Evolutionary conservation across 2,888 invertebrate species (phyloP).

Genomic region (Nemapogon koenigi): DNA sequence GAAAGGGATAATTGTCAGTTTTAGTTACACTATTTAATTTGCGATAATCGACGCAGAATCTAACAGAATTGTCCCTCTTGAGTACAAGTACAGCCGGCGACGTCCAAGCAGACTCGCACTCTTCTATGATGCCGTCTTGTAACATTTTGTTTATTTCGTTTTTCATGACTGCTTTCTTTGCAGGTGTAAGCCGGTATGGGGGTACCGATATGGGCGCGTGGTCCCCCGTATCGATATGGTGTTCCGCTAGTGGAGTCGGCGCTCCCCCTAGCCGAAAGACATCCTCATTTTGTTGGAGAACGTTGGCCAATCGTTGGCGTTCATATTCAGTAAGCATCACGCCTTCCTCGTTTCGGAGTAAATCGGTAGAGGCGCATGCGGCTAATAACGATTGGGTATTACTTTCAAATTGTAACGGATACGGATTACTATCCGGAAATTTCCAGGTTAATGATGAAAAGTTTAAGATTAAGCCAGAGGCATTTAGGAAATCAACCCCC

Average conservation of each 20-base stretch:
- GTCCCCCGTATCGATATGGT: conserved; percentile 21
- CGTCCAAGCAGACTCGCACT: conserved; percentile 25
- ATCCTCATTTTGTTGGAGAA: conserved; percentile 5
- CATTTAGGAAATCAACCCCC: too few species aligned
- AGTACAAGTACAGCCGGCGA: conserved; percentile 24
- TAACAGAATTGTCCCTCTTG: conserved; percentile 20
- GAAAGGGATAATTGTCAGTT: conserved; percentile 21
- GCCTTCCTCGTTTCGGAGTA: background rate
- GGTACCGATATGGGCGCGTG: conserved; percentile 23
- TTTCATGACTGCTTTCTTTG: too few species aligned
- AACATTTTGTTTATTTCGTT: conserved; percentile 21
- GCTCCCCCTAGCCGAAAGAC: conserved; percentile 16
- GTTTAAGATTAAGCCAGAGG: background rate
- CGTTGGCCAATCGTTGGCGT: background rate
- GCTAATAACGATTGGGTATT: background rate
- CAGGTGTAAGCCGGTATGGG: conserved; percentile 24
- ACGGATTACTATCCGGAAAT: background rate
- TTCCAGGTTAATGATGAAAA: background rate
- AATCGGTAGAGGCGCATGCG: background rate
- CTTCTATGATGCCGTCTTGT: conserved; percentile 24
- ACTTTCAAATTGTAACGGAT: background rate
- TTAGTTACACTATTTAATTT: conserved; percentile 17
- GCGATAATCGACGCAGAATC: conserved; percentile 25
- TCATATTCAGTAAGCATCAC: background rate
- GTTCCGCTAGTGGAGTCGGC: conserved; percentile 15